Evolutionary conservation across 2,113 vertebrate genomes (phyloP), one percentile per base, ranked within the genome.

Genomic region (Dendropsophus ebraccatus): DNA sequence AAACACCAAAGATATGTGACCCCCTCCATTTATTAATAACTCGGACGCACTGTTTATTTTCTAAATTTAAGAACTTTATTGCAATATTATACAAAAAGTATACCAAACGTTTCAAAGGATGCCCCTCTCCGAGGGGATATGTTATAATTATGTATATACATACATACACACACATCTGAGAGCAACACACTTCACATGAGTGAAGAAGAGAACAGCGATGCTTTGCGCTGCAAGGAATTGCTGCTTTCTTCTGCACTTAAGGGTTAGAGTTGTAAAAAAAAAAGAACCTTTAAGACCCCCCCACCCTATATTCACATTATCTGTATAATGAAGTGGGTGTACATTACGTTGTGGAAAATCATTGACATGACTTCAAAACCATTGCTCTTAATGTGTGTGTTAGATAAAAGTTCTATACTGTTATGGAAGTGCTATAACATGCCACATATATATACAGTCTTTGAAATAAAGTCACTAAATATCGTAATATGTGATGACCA

Each of bases 371-470:
- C 32, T 79, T 21, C 56, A 23, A 80, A 45, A 62, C 58, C 50
- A 52, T 72, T 54, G 21, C 60, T 23, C 21, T 69, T 86, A 69
- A 70, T 32, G 28, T 60, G 76, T 79, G 76, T 74, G 69, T 87
- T 87, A 87, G 78, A 86, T 60, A 72, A 25, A 86, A 74, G 85
- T 69, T 81, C 25, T 62, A 47, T 62, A 60, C 74, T 58, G 37
- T 81, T 81, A 87, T 74, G 56, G 50, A 87, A 87, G 85, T 87
- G 85, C 85, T 81, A 74, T 49, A 81, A 81, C 54, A 87, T 81
- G 85, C 54, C 47, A 74, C 17, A 74, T 81, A 49, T 50, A 69
- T 79, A 81, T 13, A 81, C 77, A 86, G 30, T 28, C 23, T 52
- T 47, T 23, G 65, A 85, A 74, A 47, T 47, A 83, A 37, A 70